Conservation (phyloP, 2,797 vertebrate genomes). For the Trachops cirrhosus region DNA sequence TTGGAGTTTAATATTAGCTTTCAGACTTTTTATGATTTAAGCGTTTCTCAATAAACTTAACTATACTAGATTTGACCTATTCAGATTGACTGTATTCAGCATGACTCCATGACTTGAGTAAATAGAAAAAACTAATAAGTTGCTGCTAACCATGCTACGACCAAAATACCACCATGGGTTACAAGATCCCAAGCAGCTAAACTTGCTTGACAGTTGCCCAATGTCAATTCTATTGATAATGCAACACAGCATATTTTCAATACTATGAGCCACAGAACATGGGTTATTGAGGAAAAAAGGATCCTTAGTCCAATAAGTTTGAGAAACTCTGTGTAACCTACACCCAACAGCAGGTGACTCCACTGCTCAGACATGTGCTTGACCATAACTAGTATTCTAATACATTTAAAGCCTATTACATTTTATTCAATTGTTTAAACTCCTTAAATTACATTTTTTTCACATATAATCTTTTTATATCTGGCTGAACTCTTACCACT, state of each 20-base stretch:
- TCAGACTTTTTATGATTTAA: neutral
- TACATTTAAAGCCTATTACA: neutral
- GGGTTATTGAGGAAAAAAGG: neutral
- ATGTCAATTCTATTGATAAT: neutral
- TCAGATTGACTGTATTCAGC: neutral
- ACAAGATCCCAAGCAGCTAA: neutral
- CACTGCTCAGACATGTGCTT: neutral
- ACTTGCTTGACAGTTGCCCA: neutral
- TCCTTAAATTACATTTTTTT: neutral
- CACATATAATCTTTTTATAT: neutral
- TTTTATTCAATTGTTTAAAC: neutral
- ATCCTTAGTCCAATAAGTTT: neutral
- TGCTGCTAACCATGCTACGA: neutral
- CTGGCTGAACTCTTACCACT: neutral
- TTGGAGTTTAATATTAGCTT: neutral
- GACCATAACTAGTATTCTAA: neutral
- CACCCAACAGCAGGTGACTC: accelerated
- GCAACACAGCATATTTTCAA: neutral
- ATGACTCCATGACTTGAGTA: neutral
- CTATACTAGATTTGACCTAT: neutral
- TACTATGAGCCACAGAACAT: neutral
- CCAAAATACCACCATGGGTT: neutral
- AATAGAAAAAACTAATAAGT: neutral
- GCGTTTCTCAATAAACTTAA: conserved; percentile 33
- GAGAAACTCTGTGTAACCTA: neutral